A percentile compares a stretch with the other conserved stretches of the same genome.
phyloP scores from a whole-genome alignment of 2,113 vertebrate genomes.

The Aramus guarauna region DNA sequence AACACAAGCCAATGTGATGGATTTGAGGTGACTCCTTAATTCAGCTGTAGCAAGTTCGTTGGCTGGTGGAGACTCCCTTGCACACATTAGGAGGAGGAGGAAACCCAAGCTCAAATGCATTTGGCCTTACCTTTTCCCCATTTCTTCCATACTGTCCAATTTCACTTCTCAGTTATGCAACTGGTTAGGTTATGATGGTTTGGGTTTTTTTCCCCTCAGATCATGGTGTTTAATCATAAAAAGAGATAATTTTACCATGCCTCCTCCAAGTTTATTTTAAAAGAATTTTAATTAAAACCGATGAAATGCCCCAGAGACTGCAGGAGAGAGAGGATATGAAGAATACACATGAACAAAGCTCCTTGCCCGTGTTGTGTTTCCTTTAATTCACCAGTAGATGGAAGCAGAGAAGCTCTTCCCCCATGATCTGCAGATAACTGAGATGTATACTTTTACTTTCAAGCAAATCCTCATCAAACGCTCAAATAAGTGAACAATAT shows the following conservation, averaged over 20 bases:
- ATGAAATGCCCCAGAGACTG: background rate
- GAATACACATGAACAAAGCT: background rate
- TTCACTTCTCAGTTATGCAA: background rate
- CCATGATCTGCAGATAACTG: background rate
- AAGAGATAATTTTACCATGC: background rate
- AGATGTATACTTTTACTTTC: background rate
- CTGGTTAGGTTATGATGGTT: background rate
- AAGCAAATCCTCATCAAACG: rapidly evolving
- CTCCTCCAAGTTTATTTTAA: background rate
- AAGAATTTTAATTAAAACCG: background rate
- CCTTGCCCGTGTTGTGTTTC: background rate
- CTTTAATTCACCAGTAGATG: background rate
- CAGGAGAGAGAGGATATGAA: background rate
- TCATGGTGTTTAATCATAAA: background rate
- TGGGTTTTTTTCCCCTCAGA: background rate
- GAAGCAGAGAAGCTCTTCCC: background rate
- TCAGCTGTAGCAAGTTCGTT: background rate
- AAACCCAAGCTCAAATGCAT: background rate
- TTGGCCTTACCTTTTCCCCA: background rate
- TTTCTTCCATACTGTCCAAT: background rate
- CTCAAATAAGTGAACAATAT: background rate
- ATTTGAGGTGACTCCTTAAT: background rate
- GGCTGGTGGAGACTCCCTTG: background rate
- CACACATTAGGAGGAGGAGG: background rate
- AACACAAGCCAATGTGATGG: background rate